Base-by-base conservation (phyloP, 2,797 vertebrate genomes). In the Catamblyrhynchus diadema region DNA sequence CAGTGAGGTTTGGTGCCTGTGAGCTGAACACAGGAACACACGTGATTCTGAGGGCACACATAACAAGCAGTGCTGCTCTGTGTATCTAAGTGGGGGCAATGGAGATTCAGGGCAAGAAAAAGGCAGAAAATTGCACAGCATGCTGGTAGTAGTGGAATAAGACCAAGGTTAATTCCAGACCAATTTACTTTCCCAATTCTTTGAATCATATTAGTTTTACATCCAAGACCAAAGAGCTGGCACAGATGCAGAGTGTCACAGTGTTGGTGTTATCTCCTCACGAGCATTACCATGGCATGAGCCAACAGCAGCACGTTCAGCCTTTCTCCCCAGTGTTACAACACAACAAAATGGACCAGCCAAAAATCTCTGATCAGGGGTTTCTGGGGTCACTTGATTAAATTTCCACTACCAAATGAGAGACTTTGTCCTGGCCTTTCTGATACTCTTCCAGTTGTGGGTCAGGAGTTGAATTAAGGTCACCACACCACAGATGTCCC, bases 91-190 rank as follows among this genome's bases (percentile, higher is more conserved):
- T 3, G 9, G 4, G 25, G 25, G 32, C 19, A 47, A 33, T 1
- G 17, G 54, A 28, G 44, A 80, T 27, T n/a, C 33, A 67, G 1
- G 7, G 88, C 35, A 77, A 88, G 53, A 60, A 86, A 94, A 95
- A 61, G 72, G 53, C 71, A 97, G 84, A 93, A 94, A 88, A 94
- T n/a, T 41, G 74, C 44, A 66, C 2, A 0, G 51, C 21, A 37
- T 19, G 1, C 50, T 71, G 47, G n/a, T 47, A 93, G 89, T 16
- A 60, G 64, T 37, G 53, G 10, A 28, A 78, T 77, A 81, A 71
- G 27, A 93, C 50, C 24, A 21, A 77, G 35, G 18, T 64, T 94
- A 56, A 90, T 79, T 89, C 86, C 73, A 95, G 70, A 71, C 66
- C 62, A 44, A 65, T 83, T 94, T 80, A n/a, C 65, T 81, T 86